Conservation (phyloP, 2,888 invertebrate species). For the Trachelus tabidus region DNA sequence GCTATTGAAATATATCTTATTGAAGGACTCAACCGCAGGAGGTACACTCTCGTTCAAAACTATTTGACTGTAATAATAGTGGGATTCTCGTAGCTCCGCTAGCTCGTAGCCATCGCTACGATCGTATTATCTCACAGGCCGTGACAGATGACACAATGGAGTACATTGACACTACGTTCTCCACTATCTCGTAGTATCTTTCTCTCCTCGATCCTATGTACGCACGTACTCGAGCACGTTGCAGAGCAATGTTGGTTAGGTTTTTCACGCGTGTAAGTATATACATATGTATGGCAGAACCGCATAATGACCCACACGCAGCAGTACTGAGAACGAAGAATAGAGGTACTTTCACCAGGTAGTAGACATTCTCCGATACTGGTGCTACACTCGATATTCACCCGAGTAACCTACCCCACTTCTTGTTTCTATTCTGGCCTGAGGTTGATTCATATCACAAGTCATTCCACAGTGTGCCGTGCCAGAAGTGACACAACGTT, state of each 20-base stretch:
- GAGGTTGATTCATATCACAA: neutral
- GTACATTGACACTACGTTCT: conserved; percentile 53
- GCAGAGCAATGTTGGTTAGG: conserved; percentile 8
- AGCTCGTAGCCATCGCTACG: neutral
- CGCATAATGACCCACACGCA: neutral
- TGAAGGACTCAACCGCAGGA: neutral
- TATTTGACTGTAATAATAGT: neutral
- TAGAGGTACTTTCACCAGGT: conserved; percentile 47
- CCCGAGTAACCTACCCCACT: neutral
- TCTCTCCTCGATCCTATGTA: conserved; percentile 13
- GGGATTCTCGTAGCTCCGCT: neutral
- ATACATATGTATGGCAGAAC: neutral
- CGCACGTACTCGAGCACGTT: conserved; percentile 15
- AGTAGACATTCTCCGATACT: conserved; percentile 13
- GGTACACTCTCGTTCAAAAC: neutral
- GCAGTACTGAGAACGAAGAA: conserved; percentile 25
- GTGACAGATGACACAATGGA: conserved; percentile 53
- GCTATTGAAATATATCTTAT: neutral
- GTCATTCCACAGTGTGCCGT: neutral
- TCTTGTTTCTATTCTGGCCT: neutral
- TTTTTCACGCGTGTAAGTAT: conserved; percentile 6
- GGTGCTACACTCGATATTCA: neutral
- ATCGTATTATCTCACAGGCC: conserved; percentile 44
- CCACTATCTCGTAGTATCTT: conserved; percentile 44
- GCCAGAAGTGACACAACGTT: neutral